These are phyloP conservation scores for Scaptodrosophila latifasciaeformis DNA, from an alignment of 2,888 invertebrate genomes.

Conservation along the genomic window DNA sequence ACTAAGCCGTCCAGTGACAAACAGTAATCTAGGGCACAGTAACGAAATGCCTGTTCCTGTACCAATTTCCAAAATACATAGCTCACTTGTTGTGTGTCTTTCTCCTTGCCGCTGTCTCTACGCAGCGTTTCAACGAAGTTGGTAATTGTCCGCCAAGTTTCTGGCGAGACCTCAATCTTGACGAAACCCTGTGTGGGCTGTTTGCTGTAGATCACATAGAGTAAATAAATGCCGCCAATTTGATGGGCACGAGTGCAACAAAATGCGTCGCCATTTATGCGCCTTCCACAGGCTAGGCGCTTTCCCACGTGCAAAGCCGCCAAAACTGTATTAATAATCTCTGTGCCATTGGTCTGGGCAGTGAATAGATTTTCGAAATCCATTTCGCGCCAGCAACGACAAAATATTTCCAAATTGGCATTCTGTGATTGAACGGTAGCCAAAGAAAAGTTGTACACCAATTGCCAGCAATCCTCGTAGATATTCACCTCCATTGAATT, in stretches of 20 bases:
- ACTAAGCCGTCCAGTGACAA: constrained; percentile 60
- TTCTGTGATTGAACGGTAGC: constrained; percentile 10
- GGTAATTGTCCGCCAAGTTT: constrained; percentile 52
- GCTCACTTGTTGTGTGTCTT: constrained; percentile 45
- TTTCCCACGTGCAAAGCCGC: constrained; percentile 59
- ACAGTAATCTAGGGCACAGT: constrained; percentile 56
- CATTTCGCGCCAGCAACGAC: constrained; percentile 54
- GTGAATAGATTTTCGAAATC: constrained; percentile 64
- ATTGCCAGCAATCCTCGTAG: constrained; percentile 44
- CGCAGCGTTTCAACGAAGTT: constrained; percentile 40
- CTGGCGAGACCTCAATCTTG: constrained; percentile 57
- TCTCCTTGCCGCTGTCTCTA: background rate
- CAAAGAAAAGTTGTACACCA: constrained; percentile 33
- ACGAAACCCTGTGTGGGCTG: constrained; percentile 67
- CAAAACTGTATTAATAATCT: constrained; percentile 61
- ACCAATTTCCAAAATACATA: constrained; percentile 58
- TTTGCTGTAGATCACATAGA: constrained; percentile 69
- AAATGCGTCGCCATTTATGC: constrained; percentile 27
- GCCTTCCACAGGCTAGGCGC: constrained; percentile 46
- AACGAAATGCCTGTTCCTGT: constrained; percentile 54
- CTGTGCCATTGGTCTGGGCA: constrained; percentile 53
- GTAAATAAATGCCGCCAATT: constrained; percentile 60
- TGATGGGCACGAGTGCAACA: constrained; percentile 35
- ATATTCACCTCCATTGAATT: constrained; percentile 37
- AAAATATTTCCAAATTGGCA: constrained; percentile 57